phyloP scores from a whole-genome alignment of 2,888 invertebrate genomes.

The Chironomus tentans region DNA sequence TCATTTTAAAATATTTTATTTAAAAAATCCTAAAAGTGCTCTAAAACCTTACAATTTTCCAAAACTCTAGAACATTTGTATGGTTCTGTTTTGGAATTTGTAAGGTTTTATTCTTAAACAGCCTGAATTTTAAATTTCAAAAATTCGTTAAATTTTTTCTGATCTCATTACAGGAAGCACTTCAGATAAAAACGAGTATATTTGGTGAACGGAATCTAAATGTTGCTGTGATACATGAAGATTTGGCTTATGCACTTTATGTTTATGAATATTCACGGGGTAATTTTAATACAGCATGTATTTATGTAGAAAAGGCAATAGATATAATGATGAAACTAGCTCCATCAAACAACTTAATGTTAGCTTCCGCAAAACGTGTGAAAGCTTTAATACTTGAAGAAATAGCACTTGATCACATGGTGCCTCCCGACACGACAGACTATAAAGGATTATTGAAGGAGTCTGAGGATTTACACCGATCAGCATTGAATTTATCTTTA shows the following conservation, averaged over 20 bases:
- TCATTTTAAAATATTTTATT: no score
- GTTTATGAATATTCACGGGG: conserved; percentile 88
- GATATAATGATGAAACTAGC: conserved; percentile 70
- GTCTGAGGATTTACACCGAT: conserved; percentile 75
- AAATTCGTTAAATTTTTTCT: conserved; percentile 23
- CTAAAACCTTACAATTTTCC: no score
- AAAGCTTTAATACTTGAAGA: conserved; percentile 90
- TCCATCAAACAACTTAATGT: conserved; percentile 70
- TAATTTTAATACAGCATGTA: conserved; percentile 69
- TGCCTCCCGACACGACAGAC: conserved; percentile 42
- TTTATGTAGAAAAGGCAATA: conserved; percentile 76
- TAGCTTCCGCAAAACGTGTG: conserved; percentile 83
- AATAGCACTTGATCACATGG: conserved; percentile 72
- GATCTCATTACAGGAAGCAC: conserved; percentile 49
- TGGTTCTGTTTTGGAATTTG: no score
- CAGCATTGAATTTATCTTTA: conserved; percentile 68
- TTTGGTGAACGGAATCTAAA: conserved; percentile 79
- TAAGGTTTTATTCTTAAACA: no score
- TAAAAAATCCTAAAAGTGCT: no score
- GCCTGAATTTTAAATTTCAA: no score
- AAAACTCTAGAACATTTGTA: no score
- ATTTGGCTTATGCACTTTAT: conserved; percentile 86
- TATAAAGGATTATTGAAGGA: conserved; percentile 55
- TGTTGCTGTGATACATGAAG: conserved; percentile 84
- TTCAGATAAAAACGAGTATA: conserved; percentile 62